phyloP scores from a whole-genome alignment of 1,140 invertebrate genomes.

The Bombus picipes region DNA sequence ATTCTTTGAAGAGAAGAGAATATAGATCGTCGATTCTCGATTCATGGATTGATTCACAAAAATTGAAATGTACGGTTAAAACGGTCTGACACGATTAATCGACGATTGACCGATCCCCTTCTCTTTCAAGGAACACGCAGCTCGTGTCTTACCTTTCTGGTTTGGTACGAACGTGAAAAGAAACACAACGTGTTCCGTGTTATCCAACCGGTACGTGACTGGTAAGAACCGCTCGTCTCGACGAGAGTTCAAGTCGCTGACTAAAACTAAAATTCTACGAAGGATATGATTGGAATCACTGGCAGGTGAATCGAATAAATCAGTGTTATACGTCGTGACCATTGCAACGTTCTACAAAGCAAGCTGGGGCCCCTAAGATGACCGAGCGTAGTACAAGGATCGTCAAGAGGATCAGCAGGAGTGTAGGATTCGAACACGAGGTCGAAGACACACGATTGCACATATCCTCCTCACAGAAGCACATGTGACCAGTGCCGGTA shows the following conservation, averaged over 20 bases:
- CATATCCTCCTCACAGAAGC: slow-evolving; percentile 98
- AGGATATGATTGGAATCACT: slow-evolving; percentile 57
- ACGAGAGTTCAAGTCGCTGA: slow-evolving; percentile 38
- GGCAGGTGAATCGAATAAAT: slow-evolving; percentile 59
- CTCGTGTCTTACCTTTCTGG: slow-evolving; percentile 10
- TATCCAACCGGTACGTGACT: neutral
- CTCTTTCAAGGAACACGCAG: neutral
- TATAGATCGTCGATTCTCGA: no score
- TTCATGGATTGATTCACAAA: neutral
- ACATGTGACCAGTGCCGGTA: slow-evolving; percentile 98
- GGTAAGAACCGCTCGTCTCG: slow-evolving; percentile 57
- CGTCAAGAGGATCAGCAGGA: slow-evolving; percentile 74
- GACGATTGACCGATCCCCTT: slow-evolving; percentile 5
- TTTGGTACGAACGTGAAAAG: slow-evolving; percentile 6
- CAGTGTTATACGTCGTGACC: slow-evolving; percentile 67
- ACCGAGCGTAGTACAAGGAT: slow-evolving; percentile 74
- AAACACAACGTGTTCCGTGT: neutral
- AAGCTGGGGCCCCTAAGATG: slow-evolving; percentile 75
- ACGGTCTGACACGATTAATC: no score
- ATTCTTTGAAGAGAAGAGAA: neutral
- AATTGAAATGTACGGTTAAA: neutral
- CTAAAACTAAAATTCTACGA: slow-evolving; percentile 57
- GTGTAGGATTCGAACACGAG: slow-evolving; percentile 73
- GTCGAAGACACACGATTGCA: slow-evolving; percentile 88
- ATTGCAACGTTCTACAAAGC: slow-evolving; percentile 81